A percentile compares a stretch with the other conserved stretches of the same genome.
Conservation (phyloP, 2,113 vertebrate species). For the Periophthalmus modestus region DNA sequence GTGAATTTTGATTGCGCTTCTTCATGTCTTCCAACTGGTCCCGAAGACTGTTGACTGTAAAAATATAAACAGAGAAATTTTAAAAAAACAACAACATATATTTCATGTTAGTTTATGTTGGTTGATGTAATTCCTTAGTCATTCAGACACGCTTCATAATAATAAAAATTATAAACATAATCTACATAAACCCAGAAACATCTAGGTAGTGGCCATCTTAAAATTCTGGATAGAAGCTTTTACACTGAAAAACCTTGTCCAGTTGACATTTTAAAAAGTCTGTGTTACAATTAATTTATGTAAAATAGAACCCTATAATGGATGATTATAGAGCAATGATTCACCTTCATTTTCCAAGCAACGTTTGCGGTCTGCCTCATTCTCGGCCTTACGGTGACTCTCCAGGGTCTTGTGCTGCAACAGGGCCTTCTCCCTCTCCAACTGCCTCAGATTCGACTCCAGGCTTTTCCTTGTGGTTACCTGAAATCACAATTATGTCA, state of each 20-base stretch:
- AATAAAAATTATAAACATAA: background rate
- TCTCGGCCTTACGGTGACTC: slow-evolving; percentile 92
- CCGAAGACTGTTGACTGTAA: slow-evolving; percentile 89
- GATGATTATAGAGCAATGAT: background rate
- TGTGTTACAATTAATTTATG: too few species aligned
- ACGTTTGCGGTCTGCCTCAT: slow-evolving; percentile 94
- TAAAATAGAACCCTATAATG: background rate
- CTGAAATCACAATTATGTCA: slow-evolving; percentile 59
- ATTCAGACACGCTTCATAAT: background rate
- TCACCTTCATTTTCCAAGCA: slow-evolving; percentile 94
- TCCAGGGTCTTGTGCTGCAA: slow-evolving; percentile 97
- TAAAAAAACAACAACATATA: background rate
- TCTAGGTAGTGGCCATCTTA: background rate
- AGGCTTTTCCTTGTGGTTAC: slow-evolving; percentile 87
- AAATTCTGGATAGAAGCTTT: background rate
- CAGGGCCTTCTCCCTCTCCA: slow-evolving; percentile 95
- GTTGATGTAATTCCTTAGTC: background rate
- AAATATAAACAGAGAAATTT: background rate
- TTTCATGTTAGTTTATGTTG: background rate
- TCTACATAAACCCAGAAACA: background rate
- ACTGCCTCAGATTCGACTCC: slow-evolving; percentile 87
- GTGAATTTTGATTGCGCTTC: slow-evolving; percentile 94
- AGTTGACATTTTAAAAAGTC: background rate
- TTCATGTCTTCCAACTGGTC: slow-evolving; percentile 97
- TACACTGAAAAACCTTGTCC: background rate